Evolutionary conservation across 2,113 vertebrate genomes (phyloP).

Genomic region (Herpailurus yagouaroundi): DNA sequence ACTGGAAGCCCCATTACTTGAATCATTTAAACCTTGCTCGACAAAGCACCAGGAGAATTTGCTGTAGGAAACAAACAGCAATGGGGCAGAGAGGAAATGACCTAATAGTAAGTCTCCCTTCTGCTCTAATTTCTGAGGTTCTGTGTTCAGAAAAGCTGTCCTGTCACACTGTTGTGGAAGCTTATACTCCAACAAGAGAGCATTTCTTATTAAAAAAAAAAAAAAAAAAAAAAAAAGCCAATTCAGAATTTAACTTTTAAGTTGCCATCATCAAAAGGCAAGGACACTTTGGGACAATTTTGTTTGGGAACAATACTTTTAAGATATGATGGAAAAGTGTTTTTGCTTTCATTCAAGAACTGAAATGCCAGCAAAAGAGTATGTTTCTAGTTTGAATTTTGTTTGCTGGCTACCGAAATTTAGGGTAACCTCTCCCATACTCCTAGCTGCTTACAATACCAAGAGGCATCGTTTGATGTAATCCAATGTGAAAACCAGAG

Average conservation of each 20-base stretch:
- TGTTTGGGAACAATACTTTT: slow-evolving; percentile 58
- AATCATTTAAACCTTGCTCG: slow-evolving; percentile 70
- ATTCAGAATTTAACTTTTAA: slow-evolving; percentile 57
- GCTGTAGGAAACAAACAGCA: slow-evolving; percentile 71
- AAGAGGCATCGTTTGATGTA: not conserved
- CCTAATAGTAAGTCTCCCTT: slow-evolving; percentile 62
- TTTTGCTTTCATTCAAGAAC: slow-evolving; percentile 44
- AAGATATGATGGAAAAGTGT: slow-evolving; percentile 50
- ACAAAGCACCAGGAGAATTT: slow-evolving; percentile 74
- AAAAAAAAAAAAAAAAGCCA: not conserved
- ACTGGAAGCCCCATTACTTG: slow-evolving; percentile 76
- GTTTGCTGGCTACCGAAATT: slow-evolving; percentile 25
- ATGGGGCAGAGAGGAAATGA: slow-evolving; percentile 67
- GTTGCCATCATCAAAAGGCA: slow-evolving; percentile 43
- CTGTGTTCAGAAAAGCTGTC: slow-evolving; percentile 53
- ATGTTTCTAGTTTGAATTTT: slow-evolving; percentile 35
- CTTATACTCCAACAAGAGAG: slow-evolving; percentile 31
- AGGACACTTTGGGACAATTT: slow-evolving; percentile 21
- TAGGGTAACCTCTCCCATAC: slow-evolving; percentile 32
- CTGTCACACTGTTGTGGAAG: slow-evolving; percentile 57
- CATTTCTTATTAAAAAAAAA: slow-evolving; percentile 37
- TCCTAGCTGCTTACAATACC: not conserved
- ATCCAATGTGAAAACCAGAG: slow-evolving; percentile 49
- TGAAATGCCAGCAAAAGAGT: slow-evolving; percentile 33
- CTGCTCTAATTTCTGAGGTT: slow-evolving; percentile 56